A percentile compares a stretch with the other conserved stretches of the same genome.
phyloP scores from a whole-genome alignment of 1,140 invertebrate species.

The Eciton burchellii region DNA sequence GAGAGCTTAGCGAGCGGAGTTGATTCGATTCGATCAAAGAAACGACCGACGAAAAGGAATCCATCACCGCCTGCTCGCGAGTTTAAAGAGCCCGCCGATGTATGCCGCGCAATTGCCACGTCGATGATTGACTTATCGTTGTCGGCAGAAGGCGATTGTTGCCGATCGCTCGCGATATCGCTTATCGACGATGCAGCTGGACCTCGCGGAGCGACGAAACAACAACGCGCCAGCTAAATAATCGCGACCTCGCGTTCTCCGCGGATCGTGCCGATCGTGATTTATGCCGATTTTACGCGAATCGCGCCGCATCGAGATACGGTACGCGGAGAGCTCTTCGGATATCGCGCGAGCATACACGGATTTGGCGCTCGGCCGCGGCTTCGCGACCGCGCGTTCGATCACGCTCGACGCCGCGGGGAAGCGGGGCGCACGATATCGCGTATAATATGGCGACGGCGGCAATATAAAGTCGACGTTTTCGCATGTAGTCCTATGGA shows the following conservation, averaged over 20 bases:
- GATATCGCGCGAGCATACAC: constrained; percentile 14
- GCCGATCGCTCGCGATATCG: not conserved
- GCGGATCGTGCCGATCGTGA: constrained; percentile 8
- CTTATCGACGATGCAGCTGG: not conserved
- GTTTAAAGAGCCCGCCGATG: not conserved
- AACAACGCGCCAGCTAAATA: constrained; percentile 4
- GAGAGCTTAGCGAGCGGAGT: constrained; percentile 1
- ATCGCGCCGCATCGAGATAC: not conserved
- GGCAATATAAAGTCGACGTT: constrained; percentile 58
- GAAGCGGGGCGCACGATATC: constrained; percentile 52
- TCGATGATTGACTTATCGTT: constrained; percentile 14
- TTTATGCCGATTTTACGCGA: constrained; percentile 47
- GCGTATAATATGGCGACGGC: constrained; percentile 41
- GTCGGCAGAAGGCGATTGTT: not conserved
- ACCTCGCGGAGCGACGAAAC: not conserved
- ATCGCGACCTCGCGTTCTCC: constrained; percentile 33
- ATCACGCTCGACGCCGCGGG: not conserved
- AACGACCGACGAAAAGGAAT: too few species aligned
- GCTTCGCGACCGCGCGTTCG: not conserved
- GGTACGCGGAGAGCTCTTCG: constrained; percentile 20
- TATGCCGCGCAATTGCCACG: constrained; percentile 4
- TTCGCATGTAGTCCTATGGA: constrained; percentile 54
- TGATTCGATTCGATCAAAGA: not conserved
- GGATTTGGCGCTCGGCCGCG: constrained; percentile 33
- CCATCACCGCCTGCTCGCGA: not conserved